Percentiles rank a stretch among this genome's conserved stretches.
Conservation (phyloP, 2,113 vertebrate species). For the Oplegnathus fasciatus region DNA sequence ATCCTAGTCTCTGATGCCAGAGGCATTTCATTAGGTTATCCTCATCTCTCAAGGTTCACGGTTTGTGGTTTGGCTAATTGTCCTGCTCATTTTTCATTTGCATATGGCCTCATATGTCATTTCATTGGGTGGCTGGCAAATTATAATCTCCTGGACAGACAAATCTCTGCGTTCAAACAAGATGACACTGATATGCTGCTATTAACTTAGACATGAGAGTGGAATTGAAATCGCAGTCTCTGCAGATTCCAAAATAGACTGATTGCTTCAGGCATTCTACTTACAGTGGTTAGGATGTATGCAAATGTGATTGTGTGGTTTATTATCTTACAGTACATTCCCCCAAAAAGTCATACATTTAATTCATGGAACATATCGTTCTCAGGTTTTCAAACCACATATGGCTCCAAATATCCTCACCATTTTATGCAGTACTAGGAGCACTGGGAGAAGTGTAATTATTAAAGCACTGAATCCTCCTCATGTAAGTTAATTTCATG, state of each 20-base stretch:
- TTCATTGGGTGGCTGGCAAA: slow-evolving; percentile 30
- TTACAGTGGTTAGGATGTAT: slow-evolving; percentile 39
- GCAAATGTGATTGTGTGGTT: slow-evolving; percentile 65
- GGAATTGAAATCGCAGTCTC: slow-evolving; percentile 39
- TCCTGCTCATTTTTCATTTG: slow-evolving; percentile 48
- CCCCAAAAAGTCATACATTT: background rate
- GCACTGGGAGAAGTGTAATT: slow-evolving; percentile 35
- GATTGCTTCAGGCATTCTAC: slow-evolving; percentile 41
- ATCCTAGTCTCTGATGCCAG: slow-evolving; percentile 20
- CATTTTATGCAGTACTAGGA: slow-evolving; percentile 11
- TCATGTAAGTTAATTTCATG: slow-evolving; percentile 35
- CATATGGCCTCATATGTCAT: slow-evolving; percentile 37
- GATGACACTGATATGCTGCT: slow-evolving; percentile 61
- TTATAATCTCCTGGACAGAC: slow-evolving; percentile 37
- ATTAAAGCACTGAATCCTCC: slow-evolving; percentile 31
- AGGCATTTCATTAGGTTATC: slow-evolving; percentile 31
- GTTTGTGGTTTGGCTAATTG: slow-evolving; percentile 56
- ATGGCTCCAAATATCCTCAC: slow-evolving; percentile 27
- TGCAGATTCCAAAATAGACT: slow-evolving; percentile 37
- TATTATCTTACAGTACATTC: slow-evolving; percentile 31
- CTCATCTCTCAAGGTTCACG: slow-evolving; percentile 39
- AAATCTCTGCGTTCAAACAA: slow-evolving; percentile 18
- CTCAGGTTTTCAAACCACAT: slow-evolving; percentile 28
- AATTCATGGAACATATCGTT: slow-evolving; percentile 47
- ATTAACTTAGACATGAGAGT: slow-evolving; percentile 58